phyloP scores from a whole-genome alignment of 2,113 vertebrate genomes.

The Proterorhinus semilunaris region DNA sequence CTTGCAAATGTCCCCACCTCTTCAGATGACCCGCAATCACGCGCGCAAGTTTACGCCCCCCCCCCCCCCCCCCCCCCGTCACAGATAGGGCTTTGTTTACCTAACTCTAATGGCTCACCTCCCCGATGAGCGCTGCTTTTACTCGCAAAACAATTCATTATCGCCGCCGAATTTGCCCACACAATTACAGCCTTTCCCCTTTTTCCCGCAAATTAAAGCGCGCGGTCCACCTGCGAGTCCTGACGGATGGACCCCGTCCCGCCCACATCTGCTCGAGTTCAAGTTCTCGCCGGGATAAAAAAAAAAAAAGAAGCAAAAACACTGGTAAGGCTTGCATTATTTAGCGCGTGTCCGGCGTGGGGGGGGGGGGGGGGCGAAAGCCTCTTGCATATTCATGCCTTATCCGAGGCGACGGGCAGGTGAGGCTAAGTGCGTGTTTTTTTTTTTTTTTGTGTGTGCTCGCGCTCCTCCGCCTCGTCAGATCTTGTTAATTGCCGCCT shows the following conservation, averaged over 20 bases:
- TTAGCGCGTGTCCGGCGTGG: background rate
- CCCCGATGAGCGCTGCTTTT: constrained; percentile 52
- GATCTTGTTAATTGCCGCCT: constrained; percentile 68
- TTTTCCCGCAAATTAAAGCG: constrained; percentile 36
- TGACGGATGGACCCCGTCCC: constrained; percentile 15
- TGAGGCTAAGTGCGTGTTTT: constrained; percentile 11
- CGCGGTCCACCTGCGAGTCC: constrained; percentile 26
- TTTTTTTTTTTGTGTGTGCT: too few relatives aligned
- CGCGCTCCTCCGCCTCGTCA: constrained; percentile 58
- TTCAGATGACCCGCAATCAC: background rate
- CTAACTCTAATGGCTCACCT: constrained; percentile 55
- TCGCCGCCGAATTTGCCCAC: constrained; percentile 45
- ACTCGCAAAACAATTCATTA: constrained; percentile 62
- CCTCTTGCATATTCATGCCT: background rate
- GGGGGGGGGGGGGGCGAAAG: background rate
- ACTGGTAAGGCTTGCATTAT: background rate
- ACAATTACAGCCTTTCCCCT: constrained; percentile 59
- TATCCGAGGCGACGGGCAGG: background rate
- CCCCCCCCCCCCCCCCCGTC: constrained; percentile 58
- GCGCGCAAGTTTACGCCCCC: constrained; percentile 3
- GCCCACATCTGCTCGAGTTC: constrained; percentile 21
- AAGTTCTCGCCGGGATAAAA: constrained; percentile 12
- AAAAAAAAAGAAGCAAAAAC: background rate
- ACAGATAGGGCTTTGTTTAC: constrained; percentile 66
- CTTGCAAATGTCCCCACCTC: background rate